Conservation (phyloP, 2,888 invertebrate genomes). For the Thereva nobilitata region DNA sequence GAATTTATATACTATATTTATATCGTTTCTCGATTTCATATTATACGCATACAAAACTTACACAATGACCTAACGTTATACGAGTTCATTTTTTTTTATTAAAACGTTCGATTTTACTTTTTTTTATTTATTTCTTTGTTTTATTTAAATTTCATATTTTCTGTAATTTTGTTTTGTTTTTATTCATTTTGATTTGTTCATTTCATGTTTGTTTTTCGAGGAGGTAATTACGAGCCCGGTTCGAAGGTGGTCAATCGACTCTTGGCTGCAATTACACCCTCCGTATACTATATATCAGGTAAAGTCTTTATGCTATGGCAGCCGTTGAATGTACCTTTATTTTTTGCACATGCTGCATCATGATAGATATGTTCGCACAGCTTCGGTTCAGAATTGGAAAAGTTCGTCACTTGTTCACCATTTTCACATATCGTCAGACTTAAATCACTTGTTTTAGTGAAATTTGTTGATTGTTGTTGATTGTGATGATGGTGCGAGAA, state of each 20-base stretch:
- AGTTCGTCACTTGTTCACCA: constrained; percentile 28
- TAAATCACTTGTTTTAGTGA: constrained; percentile 56
- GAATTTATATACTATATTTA: too few relatives aligned
- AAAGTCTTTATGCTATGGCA: constrained; percentile 47
- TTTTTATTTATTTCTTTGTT: too few relatives aligned
- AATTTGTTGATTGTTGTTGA: constrained; percentile 52
- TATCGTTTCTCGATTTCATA: too few relatives aligned
- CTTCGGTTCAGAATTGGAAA: constrained; percentile 56
- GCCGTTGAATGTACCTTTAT: constrained; percentile 47
- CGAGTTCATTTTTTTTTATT: too few relatives aligned
- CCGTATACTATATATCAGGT: constrained; percentile 58
- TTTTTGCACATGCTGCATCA: constrained; percentile 57
- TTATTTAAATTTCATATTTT: too few relatives aligned
- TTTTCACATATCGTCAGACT: constrained; percentile 47
- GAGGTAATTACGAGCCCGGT: too few relatives aligned
- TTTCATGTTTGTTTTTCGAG: too few relatives aligned
- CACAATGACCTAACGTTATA: too few relatives aligned
- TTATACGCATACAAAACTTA: too few relatives aligned
- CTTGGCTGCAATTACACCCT: constrained; percentile 53
- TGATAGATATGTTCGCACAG: constrained; percentile 57
- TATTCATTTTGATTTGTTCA: too few relatives aligned
- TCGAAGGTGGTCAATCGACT: neutral
- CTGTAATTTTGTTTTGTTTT: too few relatives aligned
- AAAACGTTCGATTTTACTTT: too few relatives aligned
- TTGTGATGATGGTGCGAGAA: constrained; percentile 50